These are phyloP conservation scores for Drosophila nr. perissopoda DNA, from an alignment of 2,888 invertebrate species.

Conservation along the genomic window DNA sequence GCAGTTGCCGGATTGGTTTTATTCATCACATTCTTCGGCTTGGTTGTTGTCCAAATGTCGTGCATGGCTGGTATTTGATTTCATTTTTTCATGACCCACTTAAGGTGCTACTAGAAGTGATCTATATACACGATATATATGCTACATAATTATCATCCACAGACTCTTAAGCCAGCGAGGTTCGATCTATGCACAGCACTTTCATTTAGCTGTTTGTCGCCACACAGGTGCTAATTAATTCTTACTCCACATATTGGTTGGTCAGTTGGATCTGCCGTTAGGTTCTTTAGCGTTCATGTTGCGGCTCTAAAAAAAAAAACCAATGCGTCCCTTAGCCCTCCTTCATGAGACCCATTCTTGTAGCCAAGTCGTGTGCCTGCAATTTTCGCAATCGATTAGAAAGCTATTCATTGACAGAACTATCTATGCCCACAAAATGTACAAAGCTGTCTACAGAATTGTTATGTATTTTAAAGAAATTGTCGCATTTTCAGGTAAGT, in stretches of 20 bases:
- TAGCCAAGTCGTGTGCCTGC: conserved; percentile 55
- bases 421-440: background rate
- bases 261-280: conserved; percentile 61
- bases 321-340: background rate
- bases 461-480: background rate
- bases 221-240: conserved; percentile 68
- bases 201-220: conserved; percentile 67
- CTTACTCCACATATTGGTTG: conserved; percentile 73
- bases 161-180: background rate
- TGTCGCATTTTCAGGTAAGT: no score
- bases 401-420: conserved; percentile 25
- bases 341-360: background rate
- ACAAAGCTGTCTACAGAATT: background rate
- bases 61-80: conserved; percentile 54
- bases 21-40: conserved; percentile 38
- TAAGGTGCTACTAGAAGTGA: conserved; percentile 78
- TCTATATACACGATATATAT: conserved; percentile 56
- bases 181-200: conserved; percentile 56
- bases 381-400: conserved; percentile 66
- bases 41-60: background rate
- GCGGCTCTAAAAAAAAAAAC: background rate
- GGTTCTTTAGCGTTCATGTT: conserved; percentile 40
- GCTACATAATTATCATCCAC: conserved; percentile 15
- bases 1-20: conserved; percentile 56
- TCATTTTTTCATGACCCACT: conserved; percentile 76